Evolutionary conservation across 64 coral and sea anemone species (phyloP).

Genomic region (Stylophora pistillata): DNA sequence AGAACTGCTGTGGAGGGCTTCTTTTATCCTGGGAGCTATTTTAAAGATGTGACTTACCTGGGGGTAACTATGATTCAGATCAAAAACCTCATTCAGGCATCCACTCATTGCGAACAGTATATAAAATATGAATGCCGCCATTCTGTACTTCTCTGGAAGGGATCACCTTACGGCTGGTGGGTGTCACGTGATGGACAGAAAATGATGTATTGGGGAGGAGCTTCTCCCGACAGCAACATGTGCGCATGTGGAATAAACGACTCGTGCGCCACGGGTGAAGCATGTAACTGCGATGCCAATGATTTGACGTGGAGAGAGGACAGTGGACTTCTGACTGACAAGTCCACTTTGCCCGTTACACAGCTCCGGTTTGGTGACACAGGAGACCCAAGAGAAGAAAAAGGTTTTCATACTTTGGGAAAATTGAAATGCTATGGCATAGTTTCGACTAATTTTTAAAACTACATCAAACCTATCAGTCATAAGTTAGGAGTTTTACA

Average conservation of each 20-base stretch:
- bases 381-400: slow-evolving; percentile 45
- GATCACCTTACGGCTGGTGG: slow-evolving; percentile 65
- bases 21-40: slow-evolving; percentile 46
- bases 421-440: slow-evolving; percentile 60
- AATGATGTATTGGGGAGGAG: slow-evolving; percentile 74
- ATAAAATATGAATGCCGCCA: slow-evolving; percentile 73
- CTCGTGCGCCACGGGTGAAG: slow-evolving; percentile 13
- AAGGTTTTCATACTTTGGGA: slow-evolving; percentile 62
- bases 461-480: no score
- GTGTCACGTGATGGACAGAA: slow-evolving; percentile 61
- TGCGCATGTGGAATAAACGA: slow-evolving; percentile 63
- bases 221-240: neutral
- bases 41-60: slow-evolving; percentile 31
- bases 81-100: slow-evolving; percentile 45
- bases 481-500: no score
- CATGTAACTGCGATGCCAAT: slow-evolving; percentile 63
- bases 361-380: slow-evolving; percentile 67
- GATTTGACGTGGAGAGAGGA: slow-evolving; percentile 65
- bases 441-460: neutral
- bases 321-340: slow-evolving; percentile 55
- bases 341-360: slow-evolving; percentile 50
- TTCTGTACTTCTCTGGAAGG: slow-evolving; percentile 43
- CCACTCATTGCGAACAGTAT: slow-evolving; percentile 64
- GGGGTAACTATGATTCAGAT: slow-evolving; percentile 48
- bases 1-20: slow-evolving; percentile 43